Evolutionary conservation across 2,797 vertebrate species (phyloP).

Genomic region (Gobio occitaniae): DNA sequence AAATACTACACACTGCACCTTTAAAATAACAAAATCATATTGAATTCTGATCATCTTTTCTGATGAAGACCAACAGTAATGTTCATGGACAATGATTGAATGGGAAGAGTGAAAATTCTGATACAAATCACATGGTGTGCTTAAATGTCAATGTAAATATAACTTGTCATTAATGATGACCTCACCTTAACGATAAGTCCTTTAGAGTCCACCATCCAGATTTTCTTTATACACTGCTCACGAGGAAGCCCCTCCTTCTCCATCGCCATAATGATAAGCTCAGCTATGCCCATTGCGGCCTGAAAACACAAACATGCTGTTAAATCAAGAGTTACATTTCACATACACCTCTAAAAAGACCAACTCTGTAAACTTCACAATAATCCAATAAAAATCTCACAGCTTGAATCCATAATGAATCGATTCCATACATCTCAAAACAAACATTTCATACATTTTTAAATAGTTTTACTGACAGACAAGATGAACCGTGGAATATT

Average conservation of each 20-base stretch:
- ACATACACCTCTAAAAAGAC: neutral
- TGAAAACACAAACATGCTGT: slow-evolving; percentile 63
- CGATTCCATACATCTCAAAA: neutral
- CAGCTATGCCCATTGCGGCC: slow-evolving; percentile 97
- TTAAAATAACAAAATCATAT: neutral
- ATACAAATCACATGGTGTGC: neutral
- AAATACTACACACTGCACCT: too few species aligned
- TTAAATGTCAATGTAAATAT: neutral
- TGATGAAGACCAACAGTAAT: neutral
- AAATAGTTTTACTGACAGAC: neutral
- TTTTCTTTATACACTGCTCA: slow-evolving; percentile 83
- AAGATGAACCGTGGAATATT: neutral
- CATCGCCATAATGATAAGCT: slow-evolving; percentile 94
- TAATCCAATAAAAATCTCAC: neutral
- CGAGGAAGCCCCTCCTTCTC: slow-evolving; percentile 88
- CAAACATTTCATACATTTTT: neutral
- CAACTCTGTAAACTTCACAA: neutral
- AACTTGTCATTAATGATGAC: neutral
- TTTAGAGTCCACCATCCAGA: slow-evolving; percentile 99
- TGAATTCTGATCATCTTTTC: neutral
- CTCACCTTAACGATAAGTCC: slow-evolving; percentile 96
- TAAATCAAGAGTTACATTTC: neutral
- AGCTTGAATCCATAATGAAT: neutral
- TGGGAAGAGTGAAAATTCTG: neutral
- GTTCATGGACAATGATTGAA: neutral